Conservation (phyloP, 2,797 vertebrate species). For the Enteromius afrohamiltoni region DNA sequence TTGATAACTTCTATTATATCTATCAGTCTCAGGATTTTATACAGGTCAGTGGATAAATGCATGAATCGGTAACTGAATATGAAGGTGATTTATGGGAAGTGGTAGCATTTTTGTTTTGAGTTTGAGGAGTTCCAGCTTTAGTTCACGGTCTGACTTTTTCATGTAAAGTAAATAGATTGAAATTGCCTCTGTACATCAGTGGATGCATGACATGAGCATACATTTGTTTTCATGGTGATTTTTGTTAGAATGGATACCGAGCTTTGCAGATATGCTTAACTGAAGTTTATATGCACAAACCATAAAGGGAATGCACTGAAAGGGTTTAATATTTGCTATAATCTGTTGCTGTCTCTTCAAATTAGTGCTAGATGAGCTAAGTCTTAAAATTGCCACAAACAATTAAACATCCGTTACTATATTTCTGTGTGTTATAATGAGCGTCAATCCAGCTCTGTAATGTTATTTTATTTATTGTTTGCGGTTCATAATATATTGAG, state of each 20-base stretch:
- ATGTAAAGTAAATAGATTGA: not conserved
- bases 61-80: not conserved
- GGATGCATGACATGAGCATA: not conserved
- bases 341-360: not conserved
- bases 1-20: not conserved
- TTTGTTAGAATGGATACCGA: not conserved
- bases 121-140: not conserved
- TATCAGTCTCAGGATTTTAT: not conserved
- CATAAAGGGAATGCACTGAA: not conserved
- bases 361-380: not conserved
- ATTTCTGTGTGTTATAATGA: not conserved
- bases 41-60: not conserved
- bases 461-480: too few relatives aligned
- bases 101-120: not conserved
- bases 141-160: not conserved
- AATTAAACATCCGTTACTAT: not conserved
- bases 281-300: not conserved
- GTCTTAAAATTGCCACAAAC: not conserved
- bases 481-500: too few relatives aligned
- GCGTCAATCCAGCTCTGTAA: not conserved
- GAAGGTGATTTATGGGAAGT: too few relatives aligned
- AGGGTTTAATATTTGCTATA: not conserved
- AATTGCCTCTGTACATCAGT: not conserved
- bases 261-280: not conserved
- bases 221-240: not conserved